Base-by-base conservation (phyloP, 2,888 invertebrate species). In the Mesopsocus fuscifrons region DNA sequence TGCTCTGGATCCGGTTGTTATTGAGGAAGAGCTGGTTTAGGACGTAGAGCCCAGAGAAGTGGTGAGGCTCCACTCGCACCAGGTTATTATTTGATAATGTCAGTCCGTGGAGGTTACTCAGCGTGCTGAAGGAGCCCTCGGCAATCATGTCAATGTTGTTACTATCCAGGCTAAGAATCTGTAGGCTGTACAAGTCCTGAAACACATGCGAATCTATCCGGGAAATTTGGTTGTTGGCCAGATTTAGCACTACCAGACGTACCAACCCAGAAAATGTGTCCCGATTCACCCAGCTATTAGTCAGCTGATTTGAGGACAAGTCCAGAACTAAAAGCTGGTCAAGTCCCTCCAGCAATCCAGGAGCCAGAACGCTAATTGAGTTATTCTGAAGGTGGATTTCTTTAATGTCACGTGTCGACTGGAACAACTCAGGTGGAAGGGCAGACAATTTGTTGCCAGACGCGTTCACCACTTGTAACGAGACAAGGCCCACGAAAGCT, bases 361-460 rank as follows among this genome's bases (percentile, higher is more conserved):
- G 78, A 9, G 80, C 79, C 41, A 84, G 64, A 3, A 77, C 77
- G 49, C 74, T 71, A 32, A 85, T 57, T 6, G 80, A 75, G 57
- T 85, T 85, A 56, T 83, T 83, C 54, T 77, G 74, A 42, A 83
- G 65, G 54, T 80, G 72, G 51, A 84, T 66, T 58, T 80, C 75
- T 46, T 72, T 69, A 34, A 84, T 65, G 50, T 77, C 74, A 48
- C 72, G 66, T n/a, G 76, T 75, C 32, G 74, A 72, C 54, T 76
- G 71, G 56, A 87, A 81, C 56, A 84, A 63, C 56, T 80, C 79
- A 26, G 81, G 77, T 5, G 85, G 84, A 50, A 87, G 63, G 6
- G 77, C 76, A 30, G 74, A 74, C 51, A 88, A 62, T 49, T 73
- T 71, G 59, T 88, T 88, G 52, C 77, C 77, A 22, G 83, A 80